Percentiles rank a stretch among this genome's conserved stretches.
These are phyloP conservation scores for Pinctada fucata DNA, from an alignment of 2,888 invertebrate species.

Conservation along the genomic window DNA sequence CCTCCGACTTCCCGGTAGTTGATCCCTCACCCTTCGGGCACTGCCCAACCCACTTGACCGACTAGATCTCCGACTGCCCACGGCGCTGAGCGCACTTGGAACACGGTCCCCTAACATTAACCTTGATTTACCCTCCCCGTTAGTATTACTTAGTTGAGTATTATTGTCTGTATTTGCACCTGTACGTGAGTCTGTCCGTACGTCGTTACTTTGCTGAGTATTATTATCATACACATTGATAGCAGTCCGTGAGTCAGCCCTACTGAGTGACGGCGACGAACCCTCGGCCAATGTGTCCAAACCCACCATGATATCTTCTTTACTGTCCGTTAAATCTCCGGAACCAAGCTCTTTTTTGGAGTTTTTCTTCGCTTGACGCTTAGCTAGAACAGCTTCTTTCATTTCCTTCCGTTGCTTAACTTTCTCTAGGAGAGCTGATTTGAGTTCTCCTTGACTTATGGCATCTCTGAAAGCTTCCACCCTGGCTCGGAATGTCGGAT, in stretches of 20 bases:
- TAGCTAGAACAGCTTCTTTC: not conserved
- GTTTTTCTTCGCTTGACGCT: not conserved
- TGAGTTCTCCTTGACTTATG: constrained; percentile 25
- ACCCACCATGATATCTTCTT: not conserved
- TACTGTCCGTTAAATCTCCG: not conserved
- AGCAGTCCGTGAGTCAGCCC: too few relatives aligned
- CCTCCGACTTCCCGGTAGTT: too few relatives aligned
- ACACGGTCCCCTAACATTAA: not conserved
- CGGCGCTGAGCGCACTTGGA: not conserved
- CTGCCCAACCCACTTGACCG: not conserved
- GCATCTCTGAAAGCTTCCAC: constrained; percentile 45
- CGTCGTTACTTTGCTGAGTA: too few relatives aligned
- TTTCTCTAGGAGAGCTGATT: constrained; percentile 18
- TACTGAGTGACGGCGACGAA: too few relatives aligned
- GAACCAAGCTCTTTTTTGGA: not conserved
- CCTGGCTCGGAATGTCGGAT: constrained; percentile 57
- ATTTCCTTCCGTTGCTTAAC: not conserved
- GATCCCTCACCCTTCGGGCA: not conserved
- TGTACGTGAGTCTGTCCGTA: too few relatives aligned
- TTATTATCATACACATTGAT: too few relatives aligned
- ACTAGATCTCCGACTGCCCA: not conserved
- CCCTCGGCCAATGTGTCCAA: too few relatives aligned
- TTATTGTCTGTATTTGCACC: too few relatives aligned
- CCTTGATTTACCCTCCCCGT: not conserved
- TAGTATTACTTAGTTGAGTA: too few relatives aligned